These are phyloP conservation scores for Pogonocichla stellata DNA, from an alignment of 2,113 vertebrate species.

Conservation along the genomic window DNA sequence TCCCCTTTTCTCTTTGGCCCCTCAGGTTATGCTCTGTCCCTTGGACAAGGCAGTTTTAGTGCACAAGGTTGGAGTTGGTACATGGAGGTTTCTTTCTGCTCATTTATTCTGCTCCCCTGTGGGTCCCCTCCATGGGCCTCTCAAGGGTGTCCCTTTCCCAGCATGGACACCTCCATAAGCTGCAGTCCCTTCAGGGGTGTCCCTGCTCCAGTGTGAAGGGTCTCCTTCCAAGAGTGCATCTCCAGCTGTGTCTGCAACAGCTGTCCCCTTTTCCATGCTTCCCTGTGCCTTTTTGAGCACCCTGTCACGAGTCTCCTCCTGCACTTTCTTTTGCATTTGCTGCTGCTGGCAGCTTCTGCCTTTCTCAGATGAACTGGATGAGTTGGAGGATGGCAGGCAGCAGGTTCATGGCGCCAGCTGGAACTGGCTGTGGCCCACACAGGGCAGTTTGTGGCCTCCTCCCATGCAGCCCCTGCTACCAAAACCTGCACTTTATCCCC, in stretches of 20 bases:
- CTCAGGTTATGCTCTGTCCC: neutral
- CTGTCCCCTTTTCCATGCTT: neutral
- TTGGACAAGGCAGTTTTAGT: neutral
- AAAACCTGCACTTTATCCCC: neutral
- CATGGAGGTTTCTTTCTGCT: neutral
- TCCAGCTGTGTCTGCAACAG: neutral
- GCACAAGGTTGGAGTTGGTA: neutral
- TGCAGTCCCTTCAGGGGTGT: neutral
- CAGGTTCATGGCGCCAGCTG: neutral
- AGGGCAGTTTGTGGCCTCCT: neutral
- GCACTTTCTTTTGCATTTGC: rapidly evolving
- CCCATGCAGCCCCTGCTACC: neutral
- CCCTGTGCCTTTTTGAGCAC: rapidly evolving
- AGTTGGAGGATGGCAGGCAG: neutral
- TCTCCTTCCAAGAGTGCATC: neutral
- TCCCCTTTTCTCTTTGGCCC: neutral
- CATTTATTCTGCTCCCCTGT: neutral
- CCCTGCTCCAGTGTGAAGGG: neutral
- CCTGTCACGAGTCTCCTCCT: rapidly evolving
- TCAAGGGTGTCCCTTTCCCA: neutral
- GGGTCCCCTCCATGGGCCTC: rapidly evolving
- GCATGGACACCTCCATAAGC: rapidly evolving
- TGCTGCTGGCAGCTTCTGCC: neutral
- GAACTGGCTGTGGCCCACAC: neutral
- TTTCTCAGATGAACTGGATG: neutral